These are phyloP conservation scores for Heptranchias perlo DNA, from an alignment of 2,113 vertebrate species.

Conservation along the genomic window DNA sequence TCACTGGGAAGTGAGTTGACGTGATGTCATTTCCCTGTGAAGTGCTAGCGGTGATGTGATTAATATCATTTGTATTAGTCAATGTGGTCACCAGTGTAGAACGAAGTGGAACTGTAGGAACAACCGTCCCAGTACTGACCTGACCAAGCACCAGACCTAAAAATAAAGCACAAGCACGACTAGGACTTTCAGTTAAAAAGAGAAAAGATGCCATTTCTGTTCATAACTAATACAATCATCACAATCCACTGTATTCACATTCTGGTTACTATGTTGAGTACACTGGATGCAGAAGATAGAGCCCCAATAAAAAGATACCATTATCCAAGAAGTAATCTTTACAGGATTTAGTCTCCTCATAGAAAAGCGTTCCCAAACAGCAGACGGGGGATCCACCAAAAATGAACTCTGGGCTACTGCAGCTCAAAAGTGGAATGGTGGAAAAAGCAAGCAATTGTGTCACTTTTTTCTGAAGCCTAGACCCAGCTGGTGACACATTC, in stretches of 20 bases:
- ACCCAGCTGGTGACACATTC: neutral
- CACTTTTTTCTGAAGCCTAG: neutral
- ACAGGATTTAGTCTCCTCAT: neutral
- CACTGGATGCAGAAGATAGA: neutral
- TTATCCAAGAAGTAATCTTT: neutral
- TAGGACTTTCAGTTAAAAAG: neutral
- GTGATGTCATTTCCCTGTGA: slow-evolving; percentile 42
- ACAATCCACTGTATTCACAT: neutral
- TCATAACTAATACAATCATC: neutral
- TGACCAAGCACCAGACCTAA: slow-evolving; percentile 2
- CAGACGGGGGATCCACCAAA: neutral
- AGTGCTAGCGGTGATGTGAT: neutral
- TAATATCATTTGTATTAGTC: neutral
- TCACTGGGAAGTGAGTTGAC: slow-evolving; percentile 46
- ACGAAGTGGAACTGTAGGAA: slow-evolving; percentile 4
- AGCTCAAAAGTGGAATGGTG: neutral
- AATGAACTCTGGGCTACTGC: neutral
- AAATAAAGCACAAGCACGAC: neutral
- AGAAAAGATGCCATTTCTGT: neutral
- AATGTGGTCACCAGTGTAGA: rapidly evolving
- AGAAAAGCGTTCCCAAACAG: neutral
- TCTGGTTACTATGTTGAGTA: neutral
- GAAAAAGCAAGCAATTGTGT: neutral
- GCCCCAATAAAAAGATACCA: neutral
- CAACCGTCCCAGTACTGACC: neutral